These are phyloP conservation scores for Netelia virgata DNA, from an alignment of 2,888 invertebrate species.

Conservation along the genomic window DNA sequence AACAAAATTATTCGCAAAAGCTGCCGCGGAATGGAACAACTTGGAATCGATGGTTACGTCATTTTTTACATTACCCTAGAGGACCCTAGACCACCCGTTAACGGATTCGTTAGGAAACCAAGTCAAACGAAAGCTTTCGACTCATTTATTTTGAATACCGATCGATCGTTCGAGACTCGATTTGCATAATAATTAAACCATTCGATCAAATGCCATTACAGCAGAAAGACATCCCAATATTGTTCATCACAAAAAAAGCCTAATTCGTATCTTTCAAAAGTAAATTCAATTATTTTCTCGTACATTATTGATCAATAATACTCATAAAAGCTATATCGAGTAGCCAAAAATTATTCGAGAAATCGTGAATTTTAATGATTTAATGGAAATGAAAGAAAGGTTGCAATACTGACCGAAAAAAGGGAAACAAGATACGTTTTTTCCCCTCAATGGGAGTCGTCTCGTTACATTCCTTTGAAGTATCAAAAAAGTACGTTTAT, in stretches of 20 bases:
- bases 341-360: neutral
- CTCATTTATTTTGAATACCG: neutral
- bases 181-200: conserved; percentile 14
- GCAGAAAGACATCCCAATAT: no score
- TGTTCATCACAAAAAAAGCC: no score
- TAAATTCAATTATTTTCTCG: neutral
- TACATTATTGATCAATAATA: neutral
- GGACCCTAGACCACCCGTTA: conserved; percentile 29
- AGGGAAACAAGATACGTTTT: neutral
- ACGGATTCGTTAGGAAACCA: neutral
- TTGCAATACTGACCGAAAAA: neutral
- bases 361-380: neutral
- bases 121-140: conserved; percentile 20
- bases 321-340: no score
- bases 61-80: conserved; percentile 8
- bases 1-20: conserved; percentile 4
- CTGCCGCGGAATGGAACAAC: conserved; percentile 31
- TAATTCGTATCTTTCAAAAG: neutral
- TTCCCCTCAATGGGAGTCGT: conserved; percentile 10
- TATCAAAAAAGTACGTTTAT: conserved; percentile 22
- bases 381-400: neutral
- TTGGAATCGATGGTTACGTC: conserved; percentile 48
- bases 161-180: neutral
- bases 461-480: conserved; percentile 49
- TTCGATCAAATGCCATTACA: conserved; percentile 3